phyloP scores from a whole-genome alignment of 2,113 vertebrate genomes.

The Alexandromys fortis region DNA sequence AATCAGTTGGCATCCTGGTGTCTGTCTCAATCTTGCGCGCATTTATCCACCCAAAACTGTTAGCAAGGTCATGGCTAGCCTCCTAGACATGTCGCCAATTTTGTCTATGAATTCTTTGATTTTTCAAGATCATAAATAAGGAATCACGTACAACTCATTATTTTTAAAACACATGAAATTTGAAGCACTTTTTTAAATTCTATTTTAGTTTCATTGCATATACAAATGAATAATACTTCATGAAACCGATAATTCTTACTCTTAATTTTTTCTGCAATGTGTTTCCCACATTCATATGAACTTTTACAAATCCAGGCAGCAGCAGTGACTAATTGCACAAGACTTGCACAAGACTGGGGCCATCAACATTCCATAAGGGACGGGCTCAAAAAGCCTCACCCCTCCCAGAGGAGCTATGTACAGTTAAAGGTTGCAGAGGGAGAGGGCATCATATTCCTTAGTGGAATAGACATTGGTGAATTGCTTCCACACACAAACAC shows the following conservation, averaged over 20 bases:
- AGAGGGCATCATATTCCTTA: neutral
- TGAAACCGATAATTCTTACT: neutral
- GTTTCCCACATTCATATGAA: slow-evolving; percentile 34
- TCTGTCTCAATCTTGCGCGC: neutral
- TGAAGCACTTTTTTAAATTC: slow-evolving; percentile 17
- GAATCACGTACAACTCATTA: neutral
- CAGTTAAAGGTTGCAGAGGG: slow-evolving; percentile 4
- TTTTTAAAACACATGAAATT: slow-evolving; percentile 10
- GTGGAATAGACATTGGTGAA: neutral
- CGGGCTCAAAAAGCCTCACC: neutral
- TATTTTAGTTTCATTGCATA: slow-evolving; percentile 3
- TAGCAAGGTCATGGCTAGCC: neutral
- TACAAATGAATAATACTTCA: neutral
- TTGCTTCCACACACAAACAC: neutral
- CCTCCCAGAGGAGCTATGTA: neutral
- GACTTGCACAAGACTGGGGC: neutral
- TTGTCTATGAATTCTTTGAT: neutral
- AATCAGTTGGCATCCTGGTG: neutral
- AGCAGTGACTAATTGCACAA: neutral
- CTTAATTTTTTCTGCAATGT: slow-evolving; percentile 9
- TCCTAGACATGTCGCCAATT: slow-evolving; percentile 11
- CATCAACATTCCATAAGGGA: neutral
- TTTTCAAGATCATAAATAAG: slow-evolving; percentile 33
- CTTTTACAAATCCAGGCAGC: slow-evolving; percentile 25
- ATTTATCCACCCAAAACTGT: neutral